Base-by-base conservation (phyloP, 2,113 vertebrate species). In the Takifugu flavidus region DNA sequence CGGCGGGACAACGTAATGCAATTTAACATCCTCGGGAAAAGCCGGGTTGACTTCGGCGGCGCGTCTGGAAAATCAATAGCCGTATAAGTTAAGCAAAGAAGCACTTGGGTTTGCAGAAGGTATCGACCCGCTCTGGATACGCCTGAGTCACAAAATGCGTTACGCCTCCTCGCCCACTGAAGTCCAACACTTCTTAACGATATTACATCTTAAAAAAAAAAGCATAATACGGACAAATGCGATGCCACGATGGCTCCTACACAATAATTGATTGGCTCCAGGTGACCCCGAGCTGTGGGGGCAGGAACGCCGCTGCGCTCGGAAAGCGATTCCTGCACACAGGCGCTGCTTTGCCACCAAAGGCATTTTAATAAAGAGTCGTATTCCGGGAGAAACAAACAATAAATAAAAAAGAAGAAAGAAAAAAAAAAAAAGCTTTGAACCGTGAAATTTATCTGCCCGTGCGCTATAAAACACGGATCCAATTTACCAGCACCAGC, bases 61-160 rank as follows among this genome's bases (percentile, higher is more conserved):
- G 39, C 53, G 25, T 62, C 34, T 2, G 28, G 55, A 46, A 50
- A 29, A 65, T 73, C 56, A 65, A 77, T 61, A 65, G 14, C 29
- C 34, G 47, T 25, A 67, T 28, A 39, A 27, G 47, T 43, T 31
- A 62, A 65, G 28, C 58, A 49, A 34, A 13, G 34, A 39, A 5
- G 13, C 25, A 49, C 46, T 56, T 13, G 42, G 11, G 34, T 39
- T 39, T 39, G 34, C 34, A 39, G 50, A 59, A 54, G 28, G 58
- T 59, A 67, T 12, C 27, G 42, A 65, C 47, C 47, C 52, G 42
- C 52, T 25, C 34, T 10, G 34, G 34, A 39, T 39, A 39, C 29
- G 34, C 34, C 34, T 39, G n/a, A 44, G 61, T 28, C 8, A 31
- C 65, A 67, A 63, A 72, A 59, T 64, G 14, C n/a, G 10, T 34